These are phyloP conservation scores for Theodoxus fluviatilis DNA, from an alignment of 2,888 invertebrate genomes.

Conservation along the genomic window DNA sequence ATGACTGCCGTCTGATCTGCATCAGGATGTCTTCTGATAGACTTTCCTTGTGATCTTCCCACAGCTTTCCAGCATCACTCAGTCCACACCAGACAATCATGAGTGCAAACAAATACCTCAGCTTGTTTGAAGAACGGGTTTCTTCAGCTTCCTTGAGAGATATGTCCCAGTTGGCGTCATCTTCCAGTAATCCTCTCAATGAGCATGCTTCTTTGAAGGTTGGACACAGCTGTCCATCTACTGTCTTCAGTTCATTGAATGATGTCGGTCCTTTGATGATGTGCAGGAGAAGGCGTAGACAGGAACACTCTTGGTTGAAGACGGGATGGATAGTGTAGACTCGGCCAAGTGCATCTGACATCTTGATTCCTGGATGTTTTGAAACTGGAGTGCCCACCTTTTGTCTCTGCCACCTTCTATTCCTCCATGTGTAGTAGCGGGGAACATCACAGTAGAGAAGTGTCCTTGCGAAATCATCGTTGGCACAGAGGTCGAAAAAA, in stretches of 20 bases:
- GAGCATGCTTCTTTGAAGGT: conserved; percentile 56
- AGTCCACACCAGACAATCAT: conserved; percentile 32
- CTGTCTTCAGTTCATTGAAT: conserved; percentile 4
- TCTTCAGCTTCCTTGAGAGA: conserved; percentile 45
- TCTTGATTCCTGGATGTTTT: conserved; percentile 22
- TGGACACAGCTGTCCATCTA: conserved; percentile 39
- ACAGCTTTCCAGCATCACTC: conserved; percentile 32
- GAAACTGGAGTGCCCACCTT: conserved; percentile 26
- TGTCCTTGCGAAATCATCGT: conserved; percentile 30
- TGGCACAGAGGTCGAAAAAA: conserved; percentile 27
- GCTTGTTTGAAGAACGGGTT: conserved; percentile 28
- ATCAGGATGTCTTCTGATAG: no score
- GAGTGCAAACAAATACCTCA: conserved; percentile 38
- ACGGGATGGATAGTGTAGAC: conserved; percentile 42
- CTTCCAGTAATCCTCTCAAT: conserved; percentile 49
- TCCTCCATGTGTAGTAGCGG: conserved; percentile 35
- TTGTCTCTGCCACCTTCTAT: conserved; percentile 33
- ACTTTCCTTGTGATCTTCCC: no score
- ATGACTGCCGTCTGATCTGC: no score
- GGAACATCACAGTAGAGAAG: conserved; percentile 34
- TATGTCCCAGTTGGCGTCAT: conserved; percentile 53
- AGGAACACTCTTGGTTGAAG: conserved; percentile 42
- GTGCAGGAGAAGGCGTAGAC: conserved; percentile 27
- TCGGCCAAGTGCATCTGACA: conserved; percentile 30
- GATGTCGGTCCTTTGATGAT: conserved; percentile 14